Evolutionary conservation across 2,113 vertebrate species (phyloP).

Genomic region (Aptenodytes forsteri): DNA sequence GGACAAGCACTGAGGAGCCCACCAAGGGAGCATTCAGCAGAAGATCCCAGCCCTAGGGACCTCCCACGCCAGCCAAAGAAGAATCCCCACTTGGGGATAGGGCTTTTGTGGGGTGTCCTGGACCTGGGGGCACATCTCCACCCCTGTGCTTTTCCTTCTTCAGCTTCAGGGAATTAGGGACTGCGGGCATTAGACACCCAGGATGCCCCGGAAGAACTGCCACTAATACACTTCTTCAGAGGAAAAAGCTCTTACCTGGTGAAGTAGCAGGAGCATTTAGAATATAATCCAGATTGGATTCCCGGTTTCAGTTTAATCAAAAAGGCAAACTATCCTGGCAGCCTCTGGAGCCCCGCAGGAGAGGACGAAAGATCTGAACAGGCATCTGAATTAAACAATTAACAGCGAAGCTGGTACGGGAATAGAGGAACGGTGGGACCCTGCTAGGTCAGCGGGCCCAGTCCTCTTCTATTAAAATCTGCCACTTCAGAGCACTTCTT

Average conservation of each 20-base stretch:
- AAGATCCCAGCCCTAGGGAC: neutral
- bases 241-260: neutral
- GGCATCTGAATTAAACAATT: neutral
- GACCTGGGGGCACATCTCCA: neutral
- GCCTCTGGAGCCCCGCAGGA: fast-evolving
- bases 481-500: neutral
- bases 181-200: fast-evolving
- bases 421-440: neutral
- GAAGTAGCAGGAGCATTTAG: fast-evolving
- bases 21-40: fast-evolving
- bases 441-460: neutral
- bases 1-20: neutral
- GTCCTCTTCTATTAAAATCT: neutral
- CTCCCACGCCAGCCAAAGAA: neutral
- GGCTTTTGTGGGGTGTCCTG: fast-evolving
- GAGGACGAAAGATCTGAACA: neutral
- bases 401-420: neutral
- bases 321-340: neutral
- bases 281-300: neutral
- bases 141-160: neutral
- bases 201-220: neutral
- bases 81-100: fast-evolving
- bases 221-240: neutral
- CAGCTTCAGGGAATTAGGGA: fast-evolving
- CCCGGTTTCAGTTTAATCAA: neutral